Conservation (phyloP, 2,113 vertebrate species). For the Trichechus manatus region DNA sequence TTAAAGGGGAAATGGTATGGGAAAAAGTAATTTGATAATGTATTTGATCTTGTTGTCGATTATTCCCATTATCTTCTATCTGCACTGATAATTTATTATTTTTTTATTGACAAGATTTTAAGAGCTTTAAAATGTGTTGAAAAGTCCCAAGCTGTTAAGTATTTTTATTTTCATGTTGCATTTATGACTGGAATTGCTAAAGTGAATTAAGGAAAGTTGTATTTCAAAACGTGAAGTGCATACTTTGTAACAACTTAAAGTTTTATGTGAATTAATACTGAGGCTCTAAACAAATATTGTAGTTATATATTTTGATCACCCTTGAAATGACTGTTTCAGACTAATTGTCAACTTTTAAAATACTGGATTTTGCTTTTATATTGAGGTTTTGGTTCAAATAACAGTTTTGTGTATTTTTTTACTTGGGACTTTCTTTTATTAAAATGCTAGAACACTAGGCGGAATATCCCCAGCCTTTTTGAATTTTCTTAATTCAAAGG, state of each 20-base stretch:
- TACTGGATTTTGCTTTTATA: constrained; percentile 46
- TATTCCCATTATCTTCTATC: constrained; percentile 77
- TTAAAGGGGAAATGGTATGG: constrained; percentile 78
- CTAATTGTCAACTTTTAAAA: constrained; percentile 78
- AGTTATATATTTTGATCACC: constrained; percentile 75
- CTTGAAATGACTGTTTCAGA: constrained; percentile 74
- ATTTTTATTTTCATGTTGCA: constrained; percentile 76
- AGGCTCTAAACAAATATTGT: constrained; percentile 61
- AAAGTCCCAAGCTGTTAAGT: constrained; percentile 82
- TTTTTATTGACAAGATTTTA: constrained; percentile 75
- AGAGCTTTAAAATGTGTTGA: constrained; percentile 78
- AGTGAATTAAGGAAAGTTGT: constrained; percentile 82
- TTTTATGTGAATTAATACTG: constrained; percentile 64
- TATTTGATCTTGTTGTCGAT: constrained; percentile 75
- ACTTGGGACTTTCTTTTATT: constrained; percentile 74
- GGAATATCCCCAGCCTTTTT: constrained; percentile 73
- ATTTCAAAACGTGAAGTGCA: constrained; percentile 79
- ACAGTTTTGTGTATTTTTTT: constrained; percentile 38
- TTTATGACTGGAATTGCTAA: constrained; percentile 79
- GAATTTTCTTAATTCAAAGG: constrained; percentile 81
- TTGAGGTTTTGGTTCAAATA: constrained; percentile 66
- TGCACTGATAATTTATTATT: constrained; percentile 65
- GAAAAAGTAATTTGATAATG: constrained; percentile 78
- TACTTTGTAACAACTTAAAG: constrained; percentile 64
- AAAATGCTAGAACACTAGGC: constrained; percentile 63